Evolutionary conservation across 1,140 invertebrate genomes (phyloP), one percentile per base, ranked within the genome.

Genomic region (Schlechtendalia chinensis): DNA sequence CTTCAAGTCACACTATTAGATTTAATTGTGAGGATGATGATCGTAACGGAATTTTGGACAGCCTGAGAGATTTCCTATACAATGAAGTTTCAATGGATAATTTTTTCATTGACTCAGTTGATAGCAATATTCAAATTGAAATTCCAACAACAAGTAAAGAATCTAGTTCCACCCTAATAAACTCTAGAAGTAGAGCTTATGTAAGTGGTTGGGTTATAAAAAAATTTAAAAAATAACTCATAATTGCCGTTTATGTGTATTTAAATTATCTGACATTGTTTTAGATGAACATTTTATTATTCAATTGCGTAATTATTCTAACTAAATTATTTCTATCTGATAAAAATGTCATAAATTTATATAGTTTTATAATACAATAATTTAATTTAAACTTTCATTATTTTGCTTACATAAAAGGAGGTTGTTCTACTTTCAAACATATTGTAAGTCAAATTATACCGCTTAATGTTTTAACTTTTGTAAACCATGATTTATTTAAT

Each of bases 241-340:
- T 17, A 63, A 63, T 63, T 63, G 27, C 32, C 5, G 5, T 29
- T 63, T 32, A 19, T 32, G 27, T 63, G 16, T 32, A 61, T 63
- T 27, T 11, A 63, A 10, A 19, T 27, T 32, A 63, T 32, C 59
- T 2, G 27, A 19, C 6, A 2, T 6, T 0, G 10, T 19, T 63
- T 17, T 63, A 29, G 59, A 63, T 63, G 59, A 63, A 63, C 59
- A 63, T 63, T 63, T 63, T 32, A 63, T 32, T 32, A 32, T 32
- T 32, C 16, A 63, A 63, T 8, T 63, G 10, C 17, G 27, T 0
- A 27, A 24, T 59, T 59, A 59, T 27, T 24, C 58, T 27, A 0
- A 59, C 14, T 61, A 27, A 61, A 5, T 16, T 61, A 61, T 27
- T 29, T 5, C 16, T 61, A 0, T 24, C 58, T 59, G 24, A 61